A percentile compares a stretch with the other conserved stretches of the same genome.
These are phyloP conservation scores for human DNA, from an alignment of 2,113 vertebrate species.

Conservation along the genomic window GRCh38 chr20:46449001-46449500, in stretches of 20 bases:
- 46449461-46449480: neutral
- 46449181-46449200: neutral
- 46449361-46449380: neutral
- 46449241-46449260: neutral
- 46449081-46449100: neutral
- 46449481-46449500: no score
- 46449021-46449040: neutral
- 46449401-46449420: neutral
- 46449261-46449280: no score
- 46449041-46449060: neutral
- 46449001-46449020: neutral
- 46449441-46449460: neutral
- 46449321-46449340: neutral
- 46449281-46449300: neutral
- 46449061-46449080: neutral
- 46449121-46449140: neutral
- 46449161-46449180: neutral
- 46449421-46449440: neutral
- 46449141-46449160: neutral
- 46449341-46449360: no score
- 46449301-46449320: neutral
- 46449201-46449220: neutral
- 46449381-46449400: neutral
- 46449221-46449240: neutral
- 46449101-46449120: neutral